Evolutionary conservation across 2,797 vertebrate genomes (phyloP), one percentile per base, ranked within the genome.

Genomic region (Labroides dimidiatus): DNA sequence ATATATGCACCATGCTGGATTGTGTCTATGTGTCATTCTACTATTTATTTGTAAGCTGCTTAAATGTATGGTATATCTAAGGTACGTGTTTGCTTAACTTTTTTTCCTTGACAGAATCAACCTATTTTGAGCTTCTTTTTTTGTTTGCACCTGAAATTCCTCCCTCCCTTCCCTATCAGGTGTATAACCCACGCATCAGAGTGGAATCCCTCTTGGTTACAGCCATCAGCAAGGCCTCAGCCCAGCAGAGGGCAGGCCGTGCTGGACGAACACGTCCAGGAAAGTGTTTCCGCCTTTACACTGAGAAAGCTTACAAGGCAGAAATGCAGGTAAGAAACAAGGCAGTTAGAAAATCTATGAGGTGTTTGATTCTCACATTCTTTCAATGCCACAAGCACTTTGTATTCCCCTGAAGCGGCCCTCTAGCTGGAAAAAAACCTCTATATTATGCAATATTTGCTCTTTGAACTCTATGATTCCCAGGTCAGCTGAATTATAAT

Each of bases 281-380:
- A 64, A 99, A 99, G 68, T 98, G 97, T 85, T 99, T 99, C 91
- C 94, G 97, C 60, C 96, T 99, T 10, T 98, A 99, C 80, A 99
- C 97, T 0, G 97, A 98, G 88, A 99, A 98, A 82, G 97, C 97
- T n/a, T 99, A 99, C 88, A 99, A 98, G 93, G 98, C 97, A 6
- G 98, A 99, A 93, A 99, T 99, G 98, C 97, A 99, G 96, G 97
- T 98, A 82, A 82, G 84, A 69, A 57, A 64, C 15, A 13, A 24
- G 4, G 30, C 64, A 6, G 24, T 39, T 48, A 43, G 44, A 19
- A 61, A 70, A 63, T 33, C 39, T 39, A 36, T 13, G 3, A 76
- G 55, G 19, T 43, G 39, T 77, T 80, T 71, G 59, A 68, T 78
- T 71, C 42, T 75, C 52, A 41, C 6, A 45, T 67, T 67, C 63